Percentiles rank a stretch among this genome's conserved stretches.
Conservation (phyloP, 2,113 vertebrate species). For the Hirundichthys speculiger region DNA sequence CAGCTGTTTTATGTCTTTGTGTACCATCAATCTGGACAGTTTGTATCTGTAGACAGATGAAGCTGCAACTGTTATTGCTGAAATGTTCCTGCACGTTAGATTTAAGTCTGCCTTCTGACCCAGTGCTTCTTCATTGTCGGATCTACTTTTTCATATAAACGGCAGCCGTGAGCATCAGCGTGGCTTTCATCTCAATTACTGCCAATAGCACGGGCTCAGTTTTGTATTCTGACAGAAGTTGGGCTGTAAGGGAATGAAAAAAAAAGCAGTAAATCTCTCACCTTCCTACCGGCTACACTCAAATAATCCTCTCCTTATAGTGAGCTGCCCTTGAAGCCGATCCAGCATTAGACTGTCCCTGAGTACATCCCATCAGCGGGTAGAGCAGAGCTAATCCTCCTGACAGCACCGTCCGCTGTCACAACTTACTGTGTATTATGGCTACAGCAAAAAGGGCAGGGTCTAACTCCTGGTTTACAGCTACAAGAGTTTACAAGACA, state of each 20-base stretch:
- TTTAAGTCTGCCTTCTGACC: too few species aligned
- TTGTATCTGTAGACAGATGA: background rate
- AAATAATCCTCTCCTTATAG: conserved; percentile 69
- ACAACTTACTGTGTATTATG: conserved; percentile 52
- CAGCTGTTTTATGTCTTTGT: too few species aligned
- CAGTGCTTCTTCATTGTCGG: too few species aligned
- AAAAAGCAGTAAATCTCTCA: conserved; percentile 46
- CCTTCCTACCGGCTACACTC: conserved; percentile 58
- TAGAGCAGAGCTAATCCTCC: conserved; percentile 67
- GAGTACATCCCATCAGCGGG: conserved; percentile 71
- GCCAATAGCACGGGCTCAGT: conserved; percentile 39
- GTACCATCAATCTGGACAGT: too few species aligned
- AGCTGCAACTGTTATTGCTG: background rate
- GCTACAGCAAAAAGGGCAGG: conserved; percentile 38
- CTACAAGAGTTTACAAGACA: conserved; percentile 4
- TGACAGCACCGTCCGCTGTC: conserved; percentile 58
- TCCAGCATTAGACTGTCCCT: conserved; percentile 65
- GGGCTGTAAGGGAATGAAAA: conserved; percentile 23
- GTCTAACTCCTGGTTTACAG: conserved; percentile 53
- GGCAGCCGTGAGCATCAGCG: background rate
- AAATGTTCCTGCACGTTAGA: too few species aligned
- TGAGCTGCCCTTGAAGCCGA: conserved; percentile 67
- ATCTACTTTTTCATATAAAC: background rate
- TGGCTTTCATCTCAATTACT: conserved; percentile 29
- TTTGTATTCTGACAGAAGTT: conserved; percentile 56